Base-by-base conservation (phyloP, 2,888 invertebrate species). In the Poecilobothrus nobilitatus region DNA sequence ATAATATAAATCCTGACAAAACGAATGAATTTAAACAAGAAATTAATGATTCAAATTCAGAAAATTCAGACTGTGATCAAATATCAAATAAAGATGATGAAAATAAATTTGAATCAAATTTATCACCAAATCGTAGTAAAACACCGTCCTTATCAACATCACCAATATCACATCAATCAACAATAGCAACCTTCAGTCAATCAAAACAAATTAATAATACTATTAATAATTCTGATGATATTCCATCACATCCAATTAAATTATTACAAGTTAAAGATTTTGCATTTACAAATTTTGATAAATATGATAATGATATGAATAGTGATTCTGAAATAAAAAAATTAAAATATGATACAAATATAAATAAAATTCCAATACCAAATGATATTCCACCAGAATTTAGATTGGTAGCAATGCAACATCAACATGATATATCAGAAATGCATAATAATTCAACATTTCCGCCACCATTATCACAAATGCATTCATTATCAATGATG, bases 71-170 rank as follows among this genome's bases (percentile, higher is more conserved):
- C 53, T 53, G 53, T 53, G 53, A 53, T 53, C 53, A 53, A 18
- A 4, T n/a, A 53, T 53, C 53, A 18, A 53, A 53, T 53, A 53
- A 53, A 18, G 15, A 18, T 18, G 53, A 53, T 12, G 53, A 53
- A 53, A 53, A 53, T 12, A n/a, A 53, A 18, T 3, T 18, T 53
- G 2, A 12, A 4, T 53, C 15, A 53, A 53, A 53, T 18, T 53
- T 18, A 53, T 53, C 53, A 53, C 53, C 53, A 53, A 61, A 67
- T 70, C 22, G 66, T 70, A 71, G 44, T 72, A 71, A 63, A 73
- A 71, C 44, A 72, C 83, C 53, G 53, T 53, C 53, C 53, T 53
- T 15, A 37, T 9, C 20, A 64, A 33, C 22, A 33, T 18, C 27
- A 27, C 6, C 27, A 64, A 64, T 15, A 64, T 64, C 64, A 33